Evolutionary conservation across 2,888 invertebrate genomes (phyloP), one percentile per base, ranked within the genome.

Genomic region (Agonum fuliginosum): DNA sequence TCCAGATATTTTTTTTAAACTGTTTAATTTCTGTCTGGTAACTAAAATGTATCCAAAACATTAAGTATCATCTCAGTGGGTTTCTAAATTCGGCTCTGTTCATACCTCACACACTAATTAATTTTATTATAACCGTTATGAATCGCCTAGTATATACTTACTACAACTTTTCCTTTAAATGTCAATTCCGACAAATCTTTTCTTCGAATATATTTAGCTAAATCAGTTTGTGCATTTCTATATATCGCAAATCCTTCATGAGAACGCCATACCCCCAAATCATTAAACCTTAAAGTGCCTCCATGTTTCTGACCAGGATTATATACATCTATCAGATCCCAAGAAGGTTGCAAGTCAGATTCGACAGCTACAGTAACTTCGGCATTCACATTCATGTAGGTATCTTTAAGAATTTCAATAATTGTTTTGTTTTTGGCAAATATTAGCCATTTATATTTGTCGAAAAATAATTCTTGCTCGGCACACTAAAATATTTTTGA

Each of bases 361-460:
- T 19, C 5, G 2, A 30, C 6, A 8, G 34, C 75, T 37, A 67
- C 22, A 14, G 34, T 67, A 67, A 75, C 48, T 75, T 75, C 75
- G 10, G 67, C 30, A 10, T 67, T 75, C 1, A 75, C 75, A 48
- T 48, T 12, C 27, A 75, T 19, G 10, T 34, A 14, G 12, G 37
- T n/a, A 3, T 48, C 2, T 8, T 24, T 1, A 22, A 74, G 24
- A 4, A 43, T 74, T n/a, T 27, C 17, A 22, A 62, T 14, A 20
- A 73, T 22, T 4, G 34, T 41, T 5, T 62, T 43, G 48, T 48
- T 22, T 6, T 24, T 30, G 8, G 34, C 51, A 22, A 75, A 75
- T 67, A 75, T 67, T 6, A 75, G 10, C 75, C 75, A 75, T 48
- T 24, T 22, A 24, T 67, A 75, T 46, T 75, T 75, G 19, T 75